Base-by-base conservation (phyloP, 2,888 invertebrate genomes). In the Eristalis intricaria region DNA sequence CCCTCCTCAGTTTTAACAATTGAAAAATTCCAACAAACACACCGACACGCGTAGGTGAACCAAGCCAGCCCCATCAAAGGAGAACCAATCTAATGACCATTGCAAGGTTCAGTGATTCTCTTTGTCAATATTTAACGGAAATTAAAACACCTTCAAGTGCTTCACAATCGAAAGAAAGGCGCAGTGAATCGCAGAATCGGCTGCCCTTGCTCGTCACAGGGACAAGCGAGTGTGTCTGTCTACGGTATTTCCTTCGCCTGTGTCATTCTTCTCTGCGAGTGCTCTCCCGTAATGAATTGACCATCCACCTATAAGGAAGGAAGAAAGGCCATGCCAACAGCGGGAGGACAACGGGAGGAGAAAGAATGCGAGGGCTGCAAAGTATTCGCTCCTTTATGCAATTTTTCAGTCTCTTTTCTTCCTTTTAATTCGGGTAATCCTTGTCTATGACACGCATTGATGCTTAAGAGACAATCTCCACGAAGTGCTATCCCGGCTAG, bases 81-180 rank as follows among this genome's bases (percentile, higher is more conserved):
- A 22, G 35, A 76, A 26, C 15, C 60, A 64, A 77, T 82, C 68
- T 73, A 77, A 74, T 82, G 81, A 81, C 85, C 81, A 77, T 69
- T 85, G 23, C 40, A 66, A 81, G 85, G 43, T 73, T 81, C 68
- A 64, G 7, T 61, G 26, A 40, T 15, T 32, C 56, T 38, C 60
- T 64, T 58, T 70, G 61, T 71, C 50, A 50, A 50, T 19, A 50
- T 50, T 50, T 50, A 50, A 50, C 50, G 50, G 50, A 50, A 50
- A 50, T 50, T 50, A 50, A 50, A 50, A 50, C 60, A 23, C 60
- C 60, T 60, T 15, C 60, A 60, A 60, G 60, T 26, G 26, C 11
- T 26, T 26, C 26, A 29, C 26, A 60, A 26, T 29, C 60, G 11
- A 60, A 23, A 13, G 26, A 26, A n/a, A n/a, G 56, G 56, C 56